A percentile compares a stretch with the other conserved stretches of the same genome.
Conservation (phyloP, 2,888 invertebrate genomes). For the Encarsia formosa region DNA sequence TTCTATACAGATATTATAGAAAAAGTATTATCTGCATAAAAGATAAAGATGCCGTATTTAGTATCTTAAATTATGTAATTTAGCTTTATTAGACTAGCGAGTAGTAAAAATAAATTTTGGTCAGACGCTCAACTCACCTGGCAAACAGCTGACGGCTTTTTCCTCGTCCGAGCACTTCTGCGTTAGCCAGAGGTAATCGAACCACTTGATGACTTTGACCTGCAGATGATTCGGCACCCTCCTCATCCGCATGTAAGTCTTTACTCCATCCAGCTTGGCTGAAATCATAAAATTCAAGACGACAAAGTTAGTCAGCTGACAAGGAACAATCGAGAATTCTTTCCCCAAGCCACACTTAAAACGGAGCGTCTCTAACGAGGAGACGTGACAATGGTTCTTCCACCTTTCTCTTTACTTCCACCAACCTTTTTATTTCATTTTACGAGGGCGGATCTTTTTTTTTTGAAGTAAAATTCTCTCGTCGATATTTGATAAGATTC, state of each 20-base stretch:
- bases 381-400: constrained; percentile 1
- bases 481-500: too few relatives aligned
- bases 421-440: background rate
- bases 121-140: constrained; percentile 52
- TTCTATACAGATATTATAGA: too few relatives aligned
- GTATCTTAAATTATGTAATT: background rate
- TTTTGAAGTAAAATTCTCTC: too few relatives aligned
- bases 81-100: background rate
- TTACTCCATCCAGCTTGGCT: constrained; percentile 97
- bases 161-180: constrained; percentile 98
- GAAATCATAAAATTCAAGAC: constrained; percentile 53
- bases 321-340: background rate
- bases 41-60: background rate
- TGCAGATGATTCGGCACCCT: constrained; percentile 92
- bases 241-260: constrained; percentile 97
- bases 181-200: constrained; percentile 97
- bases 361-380: background rate
- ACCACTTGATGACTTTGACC: constrained; percentile 98
- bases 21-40: background rate
- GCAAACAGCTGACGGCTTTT: constrained; percentile 89
- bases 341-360: background rate
- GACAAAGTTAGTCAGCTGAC: too few relatives aligned
- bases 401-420: background rate
- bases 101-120: background rate
- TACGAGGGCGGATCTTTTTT: too few relatives aligned